Base-by-base conservation (phyloP, 2,888 invertebrate genomes). In the Chydorus sphaericus region DNA sequence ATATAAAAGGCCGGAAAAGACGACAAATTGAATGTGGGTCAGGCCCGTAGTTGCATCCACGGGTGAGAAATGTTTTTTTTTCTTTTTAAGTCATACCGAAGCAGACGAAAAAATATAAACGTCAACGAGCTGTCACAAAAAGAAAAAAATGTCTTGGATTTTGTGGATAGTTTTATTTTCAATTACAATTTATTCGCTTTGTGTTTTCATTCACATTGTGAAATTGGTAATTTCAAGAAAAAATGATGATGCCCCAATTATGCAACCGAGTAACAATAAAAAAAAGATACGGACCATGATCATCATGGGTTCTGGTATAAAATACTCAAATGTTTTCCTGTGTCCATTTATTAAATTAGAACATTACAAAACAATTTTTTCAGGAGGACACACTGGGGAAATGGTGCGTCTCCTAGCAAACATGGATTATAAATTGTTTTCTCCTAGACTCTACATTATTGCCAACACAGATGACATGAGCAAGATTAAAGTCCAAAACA, bases 381-480 rank as follows among this genome's bases (percentile, higher is more conserved):
- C n/a, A 55, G 92, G 91, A 56, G 92, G 92, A 1, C 97, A 98
- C 68, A 97, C 97, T 0, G 82, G 85, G n/a, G 97, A 98, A 76
- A 84, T 98, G 76, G 68, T 94, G 52, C 76, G 80, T 60, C 73
- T 96, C 39, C 68, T 85, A 6, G 72, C 76, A 61, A 73, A 75
- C 29, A 67, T 94, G 48, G 74, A 81, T 63, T 66, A 69, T n/a
- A 65, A 70, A 2, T 77, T 76, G 63, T 91, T 86, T 67, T 69
- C 71, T 1, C 89, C 90, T 1, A 73, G 90, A 55, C 70, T 80
- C 57, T 93, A 91, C 66, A 70, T 93, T 48, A 70, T 86, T 60
- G 88, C 93, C 4, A 75, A 78, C 52, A 82, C 79, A 56, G 96
- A 96, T 70, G 68, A 66, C 11, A 83, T 82, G 53, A 93, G 92